phyloP scores from a whole-genome alignment of 2,113 vertebrate genomes.

The Eulemur rufifrons region DNA sequence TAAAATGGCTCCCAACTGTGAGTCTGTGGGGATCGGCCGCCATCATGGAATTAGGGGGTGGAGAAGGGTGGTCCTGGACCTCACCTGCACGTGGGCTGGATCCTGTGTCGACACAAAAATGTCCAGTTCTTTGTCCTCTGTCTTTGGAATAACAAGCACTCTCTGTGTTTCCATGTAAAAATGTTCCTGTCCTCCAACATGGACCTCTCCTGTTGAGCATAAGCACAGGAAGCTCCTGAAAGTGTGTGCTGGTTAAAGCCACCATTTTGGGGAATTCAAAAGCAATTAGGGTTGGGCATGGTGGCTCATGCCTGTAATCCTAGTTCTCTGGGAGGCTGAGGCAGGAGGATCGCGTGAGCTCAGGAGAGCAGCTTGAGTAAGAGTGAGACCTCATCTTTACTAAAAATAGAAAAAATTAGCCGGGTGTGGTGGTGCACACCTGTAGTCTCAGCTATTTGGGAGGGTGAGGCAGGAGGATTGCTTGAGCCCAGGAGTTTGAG shows the following conservation, averaged over 20 bases:
- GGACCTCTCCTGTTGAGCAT: slow-evolving; percentile 83
- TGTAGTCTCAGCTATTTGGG: no score
- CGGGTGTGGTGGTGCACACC: no score
- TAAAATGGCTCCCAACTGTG: background rate
- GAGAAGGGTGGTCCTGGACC: background rate
- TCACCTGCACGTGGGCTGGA: slow-evolving; percentile 85
- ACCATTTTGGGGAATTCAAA: background rate
- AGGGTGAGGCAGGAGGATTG: no score
- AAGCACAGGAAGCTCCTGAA: slow-evolving; percentile 19
- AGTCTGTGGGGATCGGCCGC: background rate
- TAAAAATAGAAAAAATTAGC: no score
- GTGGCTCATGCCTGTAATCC: no score
- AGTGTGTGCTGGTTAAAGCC: background rate
- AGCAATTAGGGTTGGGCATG: background rate
- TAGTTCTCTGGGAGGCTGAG: no score
- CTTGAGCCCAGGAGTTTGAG: no score
- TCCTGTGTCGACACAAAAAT: slow-evolving; percentile 87
- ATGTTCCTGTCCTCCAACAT: slow-evolving; percentile 90
- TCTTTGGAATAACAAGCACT: slow-evolving; percentile 87
- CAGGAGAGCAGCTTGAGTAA: no score
- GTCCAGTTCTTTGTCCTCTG: slow-evolving; percentile 88
- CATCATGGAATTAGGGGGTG: background rate
- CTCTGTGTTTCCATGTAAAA: slow-evolving; percentile 94
- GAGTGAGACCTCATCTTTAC: no score
- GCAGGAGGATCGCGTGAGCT: no score